Base-by-base conservation (phyloP, 2,888 invertebrate genomes). In the Cephalotes varians region DNA sequence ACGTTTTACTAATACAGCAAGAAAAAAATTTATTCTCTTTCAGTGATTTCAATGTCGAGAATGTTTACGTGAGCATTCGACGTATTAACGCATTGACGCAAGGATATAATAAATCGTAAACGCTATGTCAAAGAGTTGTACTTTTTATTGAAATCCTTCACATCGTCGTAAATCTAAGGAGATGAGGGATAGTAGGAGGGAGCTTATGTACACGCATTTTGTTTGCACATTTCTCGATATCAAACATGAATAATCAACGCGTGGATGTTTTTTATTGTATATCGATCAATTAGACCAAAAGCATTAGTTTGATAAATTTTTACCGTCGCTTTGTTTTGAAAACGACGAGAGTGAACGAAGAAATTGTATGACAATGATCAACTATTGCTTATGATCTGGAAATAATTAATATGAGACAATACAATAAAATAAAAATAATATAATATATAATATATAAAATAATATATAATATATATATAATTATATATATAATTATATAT, bases 91-190 rank as follows among this genome's bases (percentile, higher is more conserved):
- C 72, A 28, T 49, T n/a, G 28, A 79, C 28, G 21, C 15, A 58
- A 47, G 25, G 72, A 51, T 81, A 67, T 69, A 81, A 65, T 71
- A 64, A 81, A 65, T 54, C 34, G 60, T 58, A 86, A 18, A 54
- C 62, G 64, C 76, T 77, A 73, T 73, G 54, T 90, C 73, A 82
- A 91, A 90, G 87, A 90, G 91, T 93, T 93, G 93, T 93, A 93
- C 92, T 93, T 92, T 94, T 94, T 94, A 94, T 94, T 94, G 92
- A 92, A 94, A 93, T 90, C 89, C 91, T 90, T 91, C 87, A 90
- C 91, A 91, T 90, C 64, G 44, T 91, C 88, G 85, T 90, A 91
- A 91, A 88, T 73, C 88, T 90, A 91, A 71, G 60, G 76, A 69
- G 67, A 51, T 47, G 49, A 60, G 65, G 82, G 65, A 21, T 51